Conservation (phyloP, 2,888 invertebrate species). For the Chrysopilus asiliformis region DNA sequence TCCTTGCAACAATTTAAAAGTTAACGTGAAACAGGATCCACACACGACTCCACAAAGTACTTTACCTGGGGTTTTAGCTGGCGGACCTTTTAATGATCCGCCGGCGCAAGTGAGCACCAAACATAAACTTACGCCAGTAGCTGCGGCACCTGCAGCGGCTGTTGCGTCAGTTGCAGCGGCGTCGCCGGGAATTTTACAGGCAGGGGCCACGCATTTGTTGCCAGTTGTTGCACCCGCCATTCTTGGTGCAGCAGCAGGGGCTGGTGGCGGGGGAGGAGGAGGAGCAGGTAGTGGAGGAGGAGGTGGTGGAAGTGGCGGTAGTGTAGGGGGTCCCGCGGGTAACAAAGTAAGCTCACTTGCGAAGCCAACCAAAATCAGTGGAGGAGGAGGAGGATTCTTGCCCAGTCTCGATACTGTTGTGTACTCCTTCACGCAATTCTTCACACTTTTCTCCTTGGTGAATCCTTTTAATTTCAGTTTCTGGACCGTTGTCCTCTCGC, state of each 20-base stretch:
- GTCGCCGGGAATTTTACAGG: neutral
- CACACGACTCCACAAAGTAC: neutral
- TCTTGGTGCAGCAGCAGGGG: neutral
- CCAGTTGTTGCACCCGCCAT: neutral
- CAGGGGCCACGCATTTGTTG: neutral
- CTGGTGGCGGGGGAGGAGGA: neutral
- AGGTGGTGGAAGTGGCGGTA: neutral
- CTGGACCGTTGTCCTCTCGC: conserved; percentile 47
- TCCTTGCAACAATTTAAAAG: conserved; percentile 9
- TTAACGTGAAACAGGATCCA: conserved; percentile 6
- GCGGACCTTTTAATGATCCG: neutral
- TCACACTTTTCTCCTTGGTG: conserved; percentile 39
- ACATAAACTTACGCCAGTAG: conserved; percentile 1
- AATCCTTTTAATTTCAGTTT: conserved; percentile 47
- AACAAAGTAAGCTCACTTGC: neutral
- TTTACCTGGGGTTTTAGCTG: neutral
- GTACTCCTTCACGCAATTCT: conserved; percentile 9
- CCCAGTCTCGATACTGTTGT: conserved; percentile 5
- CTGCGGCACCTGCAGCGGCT: neutral
- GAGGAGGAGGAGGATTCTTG: neutral
- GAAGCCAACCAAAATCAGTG: conserved; percentile 2
- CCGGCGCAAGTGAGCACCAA: neutral
- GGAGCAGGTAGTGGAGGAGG: conserved; percentile 2
- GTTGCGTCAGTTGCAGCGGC: neutral
- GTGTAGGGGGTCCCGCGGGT: neutral